Evolutionary conservation across 2,888 invertebrate genomes (phyloP), one percentile per base, ranked within the genome.

Genomic region (Chironomus tentans): DNA sequence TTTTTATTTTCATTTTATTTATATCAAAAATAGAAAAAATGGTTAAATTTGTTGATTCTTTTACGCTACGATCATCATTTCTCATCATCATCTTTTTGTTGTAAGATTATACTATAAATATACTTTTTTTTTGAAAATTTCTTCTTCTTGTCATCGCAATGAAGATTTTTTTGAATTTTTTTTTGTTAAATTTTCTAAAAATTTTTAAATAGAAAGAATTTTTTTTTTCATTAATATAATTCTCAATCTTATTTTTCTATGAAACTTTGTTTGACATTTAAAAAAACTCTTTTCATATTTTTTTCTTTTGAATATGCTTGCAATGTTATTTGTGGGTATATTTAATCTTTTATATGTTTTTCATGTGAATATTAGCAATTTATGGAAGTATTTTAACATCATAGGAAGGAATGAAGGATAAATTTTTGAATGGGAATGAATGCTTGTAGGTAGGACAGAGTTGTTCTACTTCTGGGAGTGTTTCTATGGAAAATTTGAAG

Each of bases 21-120:
- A 68, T 74, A 74, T 74, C 74, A 74, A 74, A 74, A 74, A 74
- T 74, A 74, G 74, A 74, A 74, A 74, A 74, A 74, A 74, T 48
- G 65, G 74, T 74, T 72, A 72, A 72, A 72, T 72, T 72, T 72
- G 61, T 72, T 72, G 72, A 62, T 72, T 65, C 65, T 24, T 65
- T 65, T 72, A 68, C 68, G 12, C 74, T 74, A 74, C 46, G 74
- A 74, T 68, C 38, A 38, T 38, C 38, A 38, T 38, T 10, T 10
- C 38, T 38, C 38, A 38, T 38, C 10, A 38, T 38, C 38, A 38
- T 38, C 28, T 62, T 24, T 24, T 21, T 65, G 7, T 38, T 38
- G 56, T 56, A 56, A 56, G 13, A 21, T 65, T 65, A 28, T 68
- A 62, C 68, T 74, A 65, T 74, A 68, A 68, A 72, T 72, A 72